Conservation (phyloP, 2,888 invertebrate genomes). For the Drosophila yooni region DNA sequence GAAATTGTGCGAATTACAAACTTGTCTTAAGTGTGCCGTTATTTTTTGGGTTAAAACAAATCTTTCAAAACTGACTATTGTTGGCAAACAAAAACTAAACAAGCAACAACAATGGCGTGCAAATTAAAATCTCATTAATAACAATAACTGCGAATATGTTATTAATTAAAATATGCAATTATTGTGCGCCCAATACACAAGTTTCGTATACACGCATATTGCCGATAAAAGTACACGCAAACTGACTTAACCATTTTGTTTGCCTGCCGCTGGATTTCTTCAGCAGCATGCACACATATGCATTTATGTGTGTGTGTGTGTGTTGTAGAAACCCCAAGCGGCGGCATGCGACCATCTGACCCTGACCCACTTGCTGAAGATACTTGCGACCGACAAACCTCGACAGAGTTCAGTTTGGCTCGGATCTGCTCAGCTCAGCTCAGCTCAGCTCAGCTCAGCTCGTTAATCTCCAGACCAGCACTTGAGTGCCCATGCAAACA, state of each 20-base stretch:
- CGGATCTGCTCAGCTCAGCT: constrained; percentile 15
- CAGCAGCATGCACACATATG: constrained; percentile 6
- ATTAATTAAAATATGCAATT: constrained; percentile 65
- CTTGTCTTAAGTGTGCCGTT: constrained; percentile 17
- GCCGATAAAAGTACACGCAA: constrained; percentile 62
- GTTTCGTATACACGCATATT: constrained; percentile 7
- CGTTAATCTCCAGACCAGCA: constrained; percentile 67
- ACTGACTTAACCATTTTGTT: constrained; percentile 47
- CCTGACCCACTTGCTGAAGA: constrained; percentile 78
- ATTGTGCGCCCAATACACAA: constrained; percentile 27
- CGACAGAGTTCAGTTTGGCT: constrained; percentile 12
- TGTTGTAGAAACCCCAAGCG: constrained; percentile 29
- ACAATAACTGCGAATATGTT: constrained; percentile 52
- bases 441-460: constrained; percentile 43
- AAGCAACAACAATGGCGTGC: constrained; percentile 30
- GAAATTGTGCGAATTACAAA: constrained; percentile 24
- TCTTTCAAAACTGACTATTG: constrained; percentile 4
- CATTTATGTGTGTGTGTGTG: not conserved
- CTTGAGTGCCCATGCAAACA: constrained; percentile 43
- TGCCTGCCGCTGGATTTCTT: constrained; percentile 30
- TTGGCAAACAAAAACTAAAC: constrained; percentile 17
- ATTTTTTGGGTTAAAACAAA: not conserved
- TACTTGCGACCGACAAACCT: constrained; percentile 48
- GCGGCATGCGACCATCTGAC: constrained; percentile 66
- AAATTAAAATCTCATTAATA: constrained; percentile 66